Conservation (phyloP, 2,797 vertebrate species). For the Chelmon rostratus region DNA sequence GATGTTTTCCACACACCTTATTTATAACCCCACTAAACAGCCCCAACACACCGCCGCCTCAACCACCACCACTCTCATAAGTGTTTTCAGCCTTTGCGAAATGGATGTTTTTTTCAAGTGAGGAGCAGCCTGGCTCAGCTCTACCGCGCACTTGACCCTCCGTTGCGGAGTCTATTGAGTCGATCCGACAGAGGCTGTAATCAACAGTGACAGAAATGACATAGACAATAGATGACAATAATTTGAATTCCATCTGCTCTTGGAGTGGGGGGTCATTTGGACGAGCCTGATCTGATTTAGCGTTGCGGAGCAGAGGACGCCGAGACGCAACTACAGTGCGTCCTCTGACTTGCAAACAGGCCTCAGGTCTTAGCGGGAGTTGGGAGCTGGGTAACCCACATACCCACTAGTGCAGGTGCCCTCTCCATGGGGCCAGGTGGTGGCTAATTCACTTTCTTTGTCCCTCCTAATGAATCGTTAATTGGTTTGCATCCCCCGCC, state of each 20-base stretch:
- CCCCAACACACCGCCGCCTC: constrained; percentile 45
- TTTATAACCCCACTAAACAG: constrained; percentile 80
- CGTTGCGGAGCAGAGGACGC: constrained; percentile 42
- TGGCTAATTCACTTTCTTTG: constrained; percentile 84
- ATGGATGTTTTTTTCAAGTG: constrained; percentile 68
- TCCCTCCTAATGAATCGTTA: constrained; percentile 88
- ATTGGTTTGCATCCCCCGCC: constrained; percentile 87
- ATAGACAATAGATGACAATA: constrained; percentile 67
- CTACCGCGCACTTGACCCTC: constrained; percentile 42
- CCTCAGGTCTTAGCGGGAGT: constrained; percentile 51
- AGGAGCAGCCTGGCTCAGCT: constrained; percentile 36
- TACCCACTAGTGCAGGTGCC: constrained; percentile 86
- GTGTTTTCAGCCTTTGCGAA: constrained; percentile 67
- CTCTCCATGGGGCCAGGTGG: constrained; percentile 88
- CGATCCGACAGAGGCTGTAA: constrained; percentile 52
- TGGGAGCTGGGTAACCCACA: constrained; percentile 77
- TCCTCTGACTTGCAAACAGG: constrained; percentile 59
- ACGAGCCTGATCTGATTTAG: constrained; percentile 61
- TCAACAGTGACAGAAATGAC: constrained; percentile 69
- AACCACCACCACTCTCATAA: constrained; percentile 62
- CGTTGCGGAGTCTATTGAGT: constrained; percentile 38
- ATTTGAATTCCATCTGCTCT: constrained; percentile 64
- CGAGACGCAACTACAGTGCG: constrained; percentile 4
- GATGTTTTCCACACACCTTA: constrained; percentile 74
- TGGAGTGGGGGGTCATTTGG: constrained; percentile 44